Conservation (phyloP, 2,888 invertebrate species). For the Salpingus planirostris region DNA sequence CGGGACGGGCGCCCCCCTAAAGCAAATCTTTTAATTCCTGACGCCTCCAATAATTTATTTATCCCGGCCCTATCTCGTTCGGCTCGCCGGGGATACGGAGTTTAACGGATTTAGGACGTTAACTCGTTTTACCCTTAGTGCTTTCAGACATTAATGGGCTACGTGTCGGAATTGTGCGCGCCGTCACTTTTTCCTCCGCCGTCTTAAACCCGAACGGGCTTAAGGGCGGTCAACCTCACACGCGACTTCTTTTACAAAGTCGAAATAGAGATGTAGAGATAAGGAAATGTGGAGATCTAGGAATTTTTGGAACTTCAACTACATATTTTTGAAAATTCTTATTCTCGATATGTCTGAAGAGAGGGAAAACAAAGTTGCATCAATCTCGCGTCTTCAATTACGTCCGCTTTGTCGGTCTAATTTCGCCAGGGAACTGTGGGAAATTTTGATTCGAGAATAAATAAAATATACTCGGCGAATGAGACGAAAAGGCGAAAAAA, state of each 20-base stretch:
- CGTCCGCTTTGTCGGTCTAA: not conserved
- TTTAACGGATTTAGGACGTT: slow-evolving; percentile 28
- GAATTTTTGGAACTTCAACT: too few relatives aligned
- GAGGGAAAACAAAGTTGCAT: not conserved
- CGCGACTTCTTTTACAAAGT: not conserved
- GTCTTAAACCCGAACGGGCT: slow-evolving; percentile 21
- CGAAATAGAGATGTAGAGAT: too few relatives aligned
- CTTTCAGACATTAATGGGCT: slow-evolving; percentile 30
- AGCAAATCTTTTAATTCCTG: slow-evolving; percentile 20
- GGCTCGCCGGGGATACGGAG: slow-evolving; percentile 18
- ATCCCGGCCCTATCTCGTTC: slow-evolving; percentile 23
- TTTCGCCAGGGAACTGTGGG: not conserved
- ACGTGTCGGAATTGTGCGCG: slow-evolving; percentile 31
- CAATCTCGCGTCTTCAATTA: not conserved
- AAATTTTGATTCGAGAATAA: not conserved
- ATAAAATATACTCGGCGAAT: not conserved
- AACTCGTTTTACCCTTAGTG: slow-evolving; percentile 26
- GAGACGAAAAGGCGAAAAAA: not conserved
- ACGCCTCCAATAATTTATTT: slow-evolving; percentile 26
- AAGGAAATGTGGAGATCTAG: too few relatives aligned
- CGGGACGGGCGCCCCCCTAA: too few relatives aligned
- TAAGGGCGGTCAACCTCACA: slow-evolving; percentile 20
- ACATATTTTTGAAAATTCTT: too few relatives aligned
- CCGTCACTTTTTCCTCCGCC: slow-evolving; percentile 26
- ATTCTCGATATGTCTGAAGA: too few relatives aligned